Base-by-base conservation (phyloP, 1,140 invertebrate genomes). In the Drosophila burlai region DNA sequence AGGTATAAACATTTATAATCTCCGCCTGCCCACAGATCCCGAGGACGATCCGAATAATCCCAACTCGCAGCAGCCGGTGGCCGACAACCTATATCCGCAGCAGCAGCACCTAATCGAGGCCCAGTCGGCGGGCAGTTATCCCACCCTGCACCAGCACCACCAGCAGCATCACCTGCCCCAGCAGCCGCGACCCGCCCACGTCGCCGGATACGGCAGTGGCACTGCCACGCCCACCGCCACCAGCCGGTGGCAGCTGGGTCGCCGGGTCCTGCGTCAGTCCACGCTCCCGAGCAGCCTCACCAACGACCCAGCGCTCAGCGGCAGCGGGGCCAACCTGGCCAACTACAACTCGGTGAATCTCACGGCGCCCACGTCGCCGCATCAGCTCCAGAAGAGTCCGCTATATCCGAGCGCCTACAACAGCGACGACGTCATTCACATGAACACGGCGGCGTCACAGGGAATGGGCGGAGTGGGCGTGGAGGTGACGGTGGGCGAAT, bases 11-110 rank as follows among this genome's bases (percentile, higher is more conserved):
- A 21, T 26, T 15, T n/a, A 10, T n/a, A 29, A 46, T 1, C 21
- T 24, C 6, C 13, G n/a, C 4, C 49, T 16, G 59, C 13, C 2
- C 0, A 21, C 60, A 93, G 92, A 93, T 80, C 92, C 92, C 77
- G 91, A 93, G 76, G 92, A 93, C 80, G 92, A 93, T 59, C 91
- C 92, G 5, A 92, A 92, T 16, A 92, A 92, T 84, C 85, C 85
- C 24, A 92, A 90, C 47, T 55, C 80, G 15, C 89, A 92, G 74
- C 87, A 89, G 40, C 65, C 83, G 18, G 79, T 91, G 46, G 86
- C 61, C 16, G 83, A 92, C 49, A 92, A 92, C 61, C 65, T 92
- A 13, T 92, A 92, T 85, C 91, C 89, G 11, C 92, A 93, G 65
- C 92, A 93, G 52, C 71, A 91, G 55, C 90, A 92, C 52, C 71